Base-by-base conservation (phyloP, 2,797 vertebrate genomes). In the Danionella dracula region DNA sequence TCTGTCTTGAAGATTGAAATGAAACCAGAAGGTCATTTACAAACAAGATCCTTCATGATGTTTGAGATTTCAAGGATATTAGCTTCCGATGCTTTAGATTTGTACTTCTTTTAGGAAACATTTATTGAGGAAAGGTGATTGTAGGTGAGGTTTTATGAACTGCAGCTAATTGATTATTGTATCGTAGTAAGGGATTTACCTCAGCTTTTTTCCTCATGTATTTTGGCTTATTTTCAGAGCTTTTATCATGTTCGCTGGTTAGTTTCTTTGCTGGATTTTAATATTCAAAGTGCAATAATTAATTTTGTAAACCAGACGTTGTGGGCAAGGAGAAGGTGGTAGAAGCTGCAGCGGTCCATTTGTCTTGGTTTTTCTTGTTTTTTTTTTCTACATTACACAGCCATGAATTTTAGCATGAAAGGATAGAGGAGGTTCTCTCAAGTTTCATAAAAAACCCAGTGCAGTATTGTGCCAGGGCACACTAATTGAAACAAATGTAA, bases 221-320 rank as follows among this genome's bases (percentile, higher is more conserved):
- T 17, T 21, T 53, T 35, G 2, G 29, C 41, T 35, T 50, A 13
- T 19, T 37, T n/a, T 55, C 15, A 51, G 13, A 15, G 20, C 48
- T 67, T 74, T 71, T 71, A 71, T 68, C 66, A 55, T 54, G 40
- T 46, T 63, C 41, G 58, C 45, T 40, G 46, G 45, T 70, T 67
- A 56, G 11, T 56, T 68, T 67, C 10, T 41, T 21, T 57, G 44
- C 65, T 68, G 58, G 31, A 49, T 68, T 68, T 61, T 67, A 72
- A 64, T 63, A 44, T 62, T 72, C 49, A 27, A 20, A 44, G 41
- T 44, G 49, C 50, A 55, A 59, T 66, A 59, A 44, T 49, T 48
- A 2, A 9, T 41, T 60, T 60, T 66, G 32, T 61, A 55, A 20
- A 29, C 32, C 2, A 20, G 19, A 65, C 37, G n/a, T 42, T 53